These are phyloP conservation scores for Gnatocerus cornutus DNA, from an alignment of 2,888 invertebrate genomes.

Conservation along the genomic window DNA sequence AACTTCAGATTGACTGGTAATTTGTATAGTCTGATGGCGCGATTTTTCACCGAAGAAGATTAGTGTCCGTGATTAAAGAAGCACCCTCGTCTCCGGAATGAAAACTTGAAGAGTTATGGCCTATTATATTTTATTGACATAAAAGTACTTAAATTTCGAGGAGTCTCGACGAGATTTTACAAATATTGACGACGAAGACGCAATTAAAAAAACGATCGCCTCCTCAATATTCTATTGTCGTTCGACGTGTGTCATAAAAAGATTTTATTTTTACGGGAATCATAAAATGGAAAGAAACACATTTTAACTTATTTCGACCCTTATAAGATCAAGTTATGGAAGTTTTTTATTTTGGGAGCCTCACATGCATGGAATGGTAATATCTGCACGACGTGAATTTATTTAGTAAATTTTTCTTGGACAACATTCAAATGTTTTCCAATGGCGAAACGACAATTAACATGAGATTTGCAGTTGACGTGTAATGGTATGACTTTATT, in stretches of 20 bases:
- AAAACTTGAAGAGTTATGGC: slow-evolving; percentile 62
- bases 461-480: slow-evolving; percentile 12
- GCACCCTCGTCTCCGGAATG: slow-evolving; percentile 55
- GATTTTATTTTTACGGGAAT: slow-evolving; percentile 26
- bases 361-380: slow-evolving; percentile 3
- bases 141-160: slow-evolving; percentile 53
- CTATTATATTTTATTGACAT: slow-evolving; percentile 62
- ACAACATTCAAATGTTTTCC: slow-evolving; percentile 16
- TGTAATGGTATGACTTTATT: neutral
- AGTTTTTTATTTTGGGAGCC: slow-evolving; percentile 14
- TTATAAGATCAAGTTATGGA: slow-evolving; percentile 25
- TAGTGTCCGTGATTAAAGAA: slow-evolving; percentile 63
- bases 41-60: slow-evolving; percentile 65
- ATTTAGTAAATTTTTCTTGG: too few species aligned
- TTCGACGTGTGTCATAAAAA: slow-evolving; percentile 26
- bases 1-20: slow-evolving; percentile 61
- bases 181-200: slow-evolving; percentile 30
- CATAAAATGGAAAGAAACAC: slow-evolving; percentile 25
- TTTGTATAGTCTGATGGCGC: slow-evolving; percentile 65
- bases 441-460: slow-evolving; percentile 22
- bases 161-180: slow-evolving; percentile 21
- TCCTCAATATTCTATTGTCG: slow-evolving; percentile 33
- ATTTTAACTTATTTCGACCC: slow-evolving; percentile 31
- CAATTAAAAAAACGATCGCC: slow-evolving; percentile 23
- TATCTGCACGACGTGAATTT: too few species aligned